Evolutionary conservation across 2,113 vertebrate genomes (phyloP).

Genomic region (Heptranchias perlo): DNA sequence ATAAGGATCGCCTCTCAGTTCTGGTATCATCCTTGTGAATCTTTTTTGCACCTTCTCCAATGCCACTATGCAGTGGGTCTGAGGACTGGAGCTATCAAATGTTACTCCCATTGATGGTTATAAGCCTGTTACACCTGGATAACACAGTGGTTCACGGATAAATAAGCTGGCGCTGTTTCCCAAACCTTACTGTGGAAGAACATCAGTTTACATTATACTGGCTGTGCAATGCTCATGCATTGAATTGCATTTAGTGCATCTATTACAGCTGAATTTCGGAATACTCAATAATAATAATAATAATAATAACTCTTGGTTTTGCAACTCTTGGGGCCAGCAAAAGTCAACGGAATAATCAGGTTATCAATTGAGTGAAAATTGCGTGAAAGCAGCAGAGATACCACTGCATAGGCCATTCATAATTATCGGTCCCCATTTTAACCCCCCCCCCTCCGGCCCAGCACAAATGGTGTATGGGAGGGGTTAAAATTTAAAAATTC

Average conservation of each 20-base stretch:
- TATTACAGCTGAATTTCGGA: not conserved
- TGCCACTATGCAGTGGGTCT: constrained; percentile 19
- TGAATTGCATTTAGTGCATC: not conserved
- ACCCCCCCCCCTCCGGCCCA: not conserved
- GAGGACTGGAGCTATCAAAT: not conserved
- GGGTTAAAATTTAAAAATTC: too few relatives aligned
- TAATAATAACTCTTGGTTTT: not conserved
- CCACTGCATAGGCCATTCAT: not conserved
- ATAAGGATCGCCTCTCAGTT: too few relatives aligned
- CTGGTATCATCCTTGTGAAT: too few relatives aligned
- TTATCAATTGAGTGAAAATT: not conserved
- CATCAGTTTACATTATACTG: not conserved
- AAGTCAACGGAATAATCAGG: not conserved
- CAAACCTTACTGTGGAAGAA: not conserved
- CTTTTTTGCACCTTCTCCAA: too few relatives aligned
- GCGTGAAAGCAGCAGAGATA: too few relatives aligned
- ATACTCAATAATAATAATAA: not conserved
- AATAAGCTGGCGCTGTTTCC: not conserved
- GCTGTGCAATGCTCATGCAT: not conserved
- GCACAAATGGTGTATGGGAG: too few relatives aligned
- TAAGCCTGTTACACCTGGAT: not conserved
- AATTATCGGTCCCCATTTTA: not conserved
- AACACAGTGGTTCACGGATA: not conserved
- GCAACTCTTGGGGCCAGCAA: not conserved
- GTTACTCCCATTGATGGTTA: not conserved